Base-by-base conservation (phyloP, 2,888 invertebrate genomes). In the Lobophora halterata region DNA sequence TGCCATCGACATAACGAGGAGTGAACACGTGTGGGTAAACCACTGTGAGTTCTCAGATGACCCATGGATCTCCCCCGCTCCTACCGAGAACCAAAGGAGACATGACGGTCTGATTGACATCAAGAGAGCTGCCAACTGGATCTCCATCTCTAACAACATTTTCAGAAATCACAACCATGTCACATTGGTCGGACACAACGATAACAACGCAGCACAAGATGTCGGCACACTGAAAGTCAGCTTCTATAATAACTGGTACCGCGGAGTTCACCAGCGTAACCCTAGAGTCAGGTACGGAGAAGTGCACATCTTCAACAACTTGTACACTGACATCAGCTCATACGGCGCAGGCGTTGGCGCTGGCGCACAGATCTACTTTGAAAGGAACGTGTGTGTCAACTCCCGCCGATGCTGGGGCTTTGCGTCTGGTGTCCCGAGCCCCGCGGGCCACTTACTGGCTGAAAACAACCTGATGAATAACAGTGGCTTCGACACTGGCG, bases 111-210 rank as follows among this genome's bases (percentile, higher is more conserved):
- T 42, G 8, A 24, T 52, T 5, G 46, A 52, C 29, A 42, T 52
- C 34, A 42, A 42, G 26, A 41, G 32, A 10, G 49, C 13, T 3
- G 44, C 51, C 26, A 42, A 49, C 49, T 46, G 23, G 20, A 14
- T 52, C 33, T 46, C 51, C 21, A 29, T 52, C 3, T 49, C 51
- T 1, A 26, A 52, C 39, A 44, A 37, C 36, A 38, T 51, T 31
- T 51, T 51, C 46, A 29, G 46, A 3, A 41, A 48, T 41, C 51
- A 51, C 34, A 51, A 51, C 41, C 46, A 48, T 32, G 12, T 13
- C 25, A 44, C 33, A 16, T 38, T 51, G 1, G 33, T 48, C 9
- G 51, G 51, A 2, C 43, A 48, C 34, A 20, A 1, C 18, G 48
- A 48, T 24, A 10, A 1, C 14, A 48, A 46, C 33, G 46, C 26